phyloP scores from a whole-genome alignment of 2,888 invertebrate genomes.

The Sarcophaga caerulescens region DNA sequence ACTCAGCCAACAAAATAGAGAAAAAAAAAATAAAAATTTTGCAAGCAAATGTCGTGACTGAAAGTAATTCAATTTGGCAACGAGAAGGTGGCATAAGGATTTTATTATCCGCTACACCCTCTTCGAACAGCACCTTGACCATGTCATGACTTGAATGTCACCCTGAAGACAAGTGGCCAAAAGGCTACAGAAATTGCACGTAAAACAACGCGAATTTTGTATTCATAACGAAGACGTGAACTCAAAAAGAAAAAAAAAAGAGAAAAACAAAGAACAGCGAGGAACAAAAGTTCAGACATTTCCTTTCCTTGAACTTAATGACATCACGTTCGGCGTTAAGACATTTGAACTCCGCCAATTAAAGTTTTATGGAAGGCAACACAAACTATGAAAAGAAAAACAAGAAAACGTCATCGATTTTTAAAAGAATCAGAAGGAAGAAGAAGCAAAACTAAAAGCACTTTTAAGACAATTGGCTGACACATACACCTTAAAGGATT shows the following conservation, averaged over 20 bases:
- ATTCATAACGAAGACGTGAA: constrained; percentile 32
- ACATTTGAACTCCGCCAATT: constrained; percentile 33
- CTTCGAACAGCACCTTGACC: not conserved
- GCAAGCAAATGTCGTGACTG: not conserved
- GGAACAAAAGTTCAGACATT: not conserved
- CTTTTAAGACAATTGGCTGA: constrained; percentile 1
- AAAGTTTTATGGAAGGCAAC: constrained; percentile 35
- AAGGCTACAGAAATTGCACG: constrained; percentile 13
- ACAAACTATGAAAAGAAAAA: not conserved
- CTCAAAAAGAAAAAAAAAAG: no score
- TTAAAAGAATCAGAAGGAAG: constrained; percentile 7
- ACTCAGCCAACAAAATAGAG: no score
- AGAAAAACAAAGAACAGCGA: not conserved
- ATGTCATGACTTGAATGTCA: constrained; percentile 24
- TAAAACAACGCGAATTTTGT: constrained; percentile 24
- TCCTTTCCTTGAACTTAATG: constrained; percentile 46
- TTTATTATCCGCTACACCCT: not conserved
- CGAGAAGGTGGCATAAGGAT: not conserved
- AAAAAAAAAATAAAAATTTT: no score
- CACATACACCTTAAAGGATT: constrained; percentile 51
- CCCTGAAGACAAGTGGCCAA: not conserved
- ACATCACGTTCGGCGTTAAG: constrained; percentile 38
- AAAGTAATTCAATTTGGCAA: not conserved
- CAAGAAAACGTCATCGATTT: constrained; percentile 20
- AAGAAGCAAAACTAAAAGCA: not conserved